These are phyloP conservation scores for Sebastes fasciatus DNA, from an alignment of 2,113 vertebrate genomes.

Conservation along the genomic window DNA sequence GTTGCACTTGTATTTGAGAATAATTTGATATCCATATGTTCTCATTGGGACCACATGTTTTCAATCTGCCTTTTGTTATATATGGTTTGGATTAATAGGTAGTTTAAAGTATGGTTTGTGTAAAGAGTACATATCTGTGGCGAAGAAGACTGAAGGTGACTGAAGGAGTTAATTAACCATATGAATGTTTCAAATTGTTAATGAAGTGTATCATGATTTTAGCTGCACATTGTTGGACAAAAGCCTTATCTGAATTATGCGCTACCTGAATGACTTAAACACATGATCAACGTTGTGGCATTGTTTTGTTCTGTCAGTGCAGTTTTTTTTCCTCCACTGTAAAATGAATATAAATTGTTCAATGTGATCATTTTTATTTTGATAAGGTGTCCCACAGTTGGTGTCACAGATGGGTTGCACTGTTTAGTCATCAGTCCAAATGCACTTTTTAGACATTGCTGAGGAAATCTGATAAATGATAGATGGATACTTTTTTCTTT, in stretches of 20 bases:
- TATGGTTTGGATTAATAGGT: constrained; percentile 31
- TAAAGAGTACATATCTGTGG: constrained; percentile 40
- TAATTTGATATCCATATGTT: constrained; percentile 12
- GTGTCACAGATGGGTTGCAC: constrained; percentile 45
- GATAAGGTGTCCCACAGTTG: constrained; percentile 15
- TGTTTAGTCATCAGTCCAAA: constrained; percentile 37
- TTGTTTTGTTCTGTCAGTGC: constrained; percentile 50
- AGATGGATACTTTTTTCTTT: not conserved
- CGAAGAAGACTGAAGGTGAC: not conserved
- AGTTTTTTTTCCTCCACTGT: constrained; percentile 52
- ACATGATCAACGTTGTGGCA: constrained; percentile 37
- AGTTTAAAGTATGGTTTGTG: constrained; percentile 30
- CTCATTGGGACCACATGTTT: constrained; percentile 57
- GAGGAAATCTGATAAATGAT: constrained; percentile 30
- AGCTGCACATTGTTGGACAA: constrained; percentile 66
- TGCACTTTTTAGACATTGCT: constrained; percentile 54
- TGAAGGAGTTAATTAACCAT: constrained; percentile 54
- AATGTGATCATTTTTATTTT: constrained; percentile 47
- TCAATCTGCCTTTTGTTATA: constrained; percentile 44
- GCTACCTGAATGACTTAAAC: constrained; percentile 57
- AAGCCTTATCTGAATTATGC: constrained; percentile 75
- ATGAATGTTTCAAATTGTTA: constrained; percentile 73
- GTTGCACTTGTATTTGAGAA: constrained; percentile 40
- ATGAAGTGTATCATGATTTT: constrained; percentile 56
- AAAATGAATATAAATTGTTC: constrained; percentile 40